A percentile compares a stretch with the other conserved stretches of the same genome.
Evolutionary conservation across 2,113 vertebrate genomes (phyloP).

Genomic region (Salvator merianae): DNA sequence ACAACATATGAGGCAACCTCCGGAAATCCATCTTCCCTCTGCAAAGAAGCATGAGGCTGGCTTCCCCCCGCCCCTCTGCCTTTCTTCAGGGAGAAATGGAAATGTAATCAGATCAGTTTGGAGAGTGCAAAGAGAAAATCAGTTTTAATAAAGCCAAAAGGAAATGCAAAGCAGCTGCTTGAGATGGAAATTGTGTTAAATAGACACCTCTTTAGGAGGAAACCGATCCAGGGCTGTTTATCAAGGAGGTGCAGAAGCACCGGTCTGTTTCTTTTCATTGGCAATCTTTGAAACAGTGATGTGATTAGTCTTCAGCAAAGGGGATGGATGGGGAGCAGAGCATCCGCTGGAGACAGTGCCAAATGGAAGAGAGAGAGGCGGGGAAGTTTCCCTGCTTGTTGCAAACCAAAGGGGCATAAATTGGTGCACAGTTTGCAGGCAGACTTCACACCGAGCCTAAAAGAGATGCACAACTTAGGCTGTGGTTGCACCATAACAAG

Average conservation of each 20-base stretch:
- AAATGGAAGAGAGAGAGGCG: too few species aligned
- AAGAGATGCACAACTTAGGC: not conserved
- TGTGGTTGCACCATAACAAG: not conserved
- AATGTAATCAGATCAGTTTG: slow-evolving; percentile 83
- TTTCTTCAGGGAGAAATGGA: slow-evolving; percentile 77
- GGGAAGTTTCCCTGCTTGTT: too few species aligned
- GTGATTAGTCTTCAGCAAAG: slow-evolving; percentile 4
- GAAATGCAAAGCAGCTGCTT: slow-evolving; percentile 80
- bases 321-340: accelerated
- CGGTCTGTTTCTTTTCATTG: slow-evolving; percentile 38
- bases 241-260: slow-evolving; percentile 25
- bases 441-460: not conserved
- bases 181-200: slow-evolving; percentile 77
- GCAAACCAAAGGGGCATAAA: not conserved
- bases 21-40: slow-evolving; percentile 15
- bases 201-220: slow-evolving; percentile 68
- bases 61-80: not conserved
- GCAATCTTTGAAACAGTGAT: slow-evolving; percentile 15
- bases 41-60: not conserved
- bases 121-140: slow-evolving; percentile 82
- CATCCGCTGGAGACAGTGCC: not conserved
- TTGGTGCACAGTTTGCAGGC: not conserved
- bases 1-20: not conserved
- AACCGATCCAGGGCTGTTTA: slow-evolving; percentile 54
- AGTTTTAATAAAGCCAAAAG: slow-evolving; percentile 82